Evolutionary conservation across 2,888 invertebrate species (phyloP).

Genomic region (Carabus problematicus): DNA sequence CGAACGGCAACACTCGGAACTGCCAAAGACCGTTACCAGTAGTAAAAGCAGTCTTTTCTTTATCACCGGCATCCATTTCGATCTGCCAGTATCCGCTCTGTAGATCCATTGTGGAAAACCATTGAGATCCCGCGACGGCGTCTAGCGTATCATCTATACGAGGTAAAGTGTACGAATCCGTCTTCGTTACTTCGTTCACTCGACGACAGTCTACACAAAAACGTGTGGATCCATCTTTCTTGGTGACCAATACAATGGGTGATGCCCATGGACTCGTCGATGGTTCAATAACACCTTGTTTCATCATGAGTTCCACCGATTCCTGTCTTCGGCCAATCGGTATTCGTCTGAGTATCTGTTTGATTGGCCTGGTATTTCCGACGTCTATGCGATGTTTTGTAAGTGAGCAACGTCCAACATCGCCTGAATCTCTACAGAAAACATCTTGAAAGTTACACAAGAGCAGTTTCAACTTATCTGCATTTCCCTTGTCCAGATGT

Average conservation of each 20-base stretch:
- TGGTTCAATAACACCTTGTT: constrained; percentile 17
- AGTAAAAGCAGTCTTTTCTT: constrained; percentile 13
- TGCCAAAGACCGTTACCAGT: no score
- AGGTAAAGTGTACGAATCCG: constrained; percentile 15
- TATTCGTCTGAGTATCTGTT: neutral
- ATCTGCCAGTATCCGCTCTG: no score
- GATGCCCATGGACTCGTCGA: constrained; percentile 25
- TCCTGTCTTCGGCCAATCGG: constrained; percentile 8
- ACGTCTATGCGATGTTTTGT: neutral
- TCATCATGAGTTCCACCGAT: neutral
- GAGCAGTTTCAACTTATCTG: no score
- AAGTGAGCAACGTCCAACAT: no score
- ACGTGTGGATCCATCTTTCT: constrained; percentile 39
- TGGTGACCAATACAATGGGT: constrained; percentile 42
- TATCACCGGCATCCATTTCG: neutral
- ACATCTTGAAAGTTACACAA: no score
- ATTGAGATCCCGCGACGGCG: no score
- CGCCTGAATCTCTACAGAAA: no score
- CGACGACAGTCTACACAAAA: constrained; percentile 18
- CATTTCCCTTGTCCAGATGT: no score
- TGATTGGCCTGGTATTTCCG: neutral
- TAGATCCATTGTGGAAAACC: neutral
- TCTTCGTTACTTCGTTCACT: constrained; percentile 15
- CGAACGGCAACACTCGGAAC: no score
- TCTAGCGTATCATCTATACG: constrained; percentile 17